phyloP scores from a whole-genome alignment of 2,888 invertebrate species.

The Epinotia ramella region DNA sequence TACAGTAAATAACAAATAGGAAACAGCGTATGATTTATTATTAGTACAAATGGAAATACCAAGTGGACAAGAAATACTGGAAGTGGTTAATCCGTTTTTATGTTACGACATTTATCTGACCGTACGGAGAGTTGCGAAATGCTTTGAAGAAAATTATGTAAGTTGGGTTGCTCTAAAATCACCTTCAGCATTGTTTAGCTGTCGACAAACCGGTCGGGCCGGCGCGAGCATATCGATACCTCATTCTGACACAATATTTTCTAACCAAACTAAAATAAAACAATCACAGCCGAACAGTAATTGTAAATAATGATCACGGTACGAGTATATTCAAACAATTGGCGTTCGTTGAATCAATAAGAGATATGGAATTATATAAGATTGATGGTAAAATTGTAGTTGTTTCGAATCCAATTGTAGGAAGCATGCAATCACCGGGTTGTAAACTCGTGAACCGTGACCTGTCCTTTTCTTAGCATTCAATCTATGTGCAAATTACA shows the following conservation, averaged over 20 bases:
- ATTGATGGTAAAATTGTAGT: conserved; percentile 58
- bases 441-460: conserved; percentile 57
- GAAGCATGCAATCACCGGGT: conserved; percentile 58
- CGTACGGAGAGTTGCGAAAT: conserved; percentile 54
- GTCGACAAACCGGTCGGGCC: conserved; percentile 56
- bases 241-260: conserved; percentile 55
- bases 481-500: conserved; percentile 58
- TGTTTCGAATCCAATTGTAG: conserved; percentile 56
- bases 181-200: conserved; percentile 60
- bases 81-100: conserved; percentile 47
- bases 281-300: conserved; percentile 62
- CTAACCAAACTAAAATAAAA: conserved; percentile 55
- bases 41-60: conserved; percentile 51
- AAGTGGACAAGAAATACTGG: conserved; percentile 51
- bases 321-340: conserved; percentile 61
- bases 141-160: conserved; percentile 64
- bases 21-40: conserved; percentile 55
- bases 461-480: conserved; percentile 70
- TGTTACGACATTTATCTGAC: conserved; percentile 51
- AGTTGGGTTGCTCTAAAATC: conserved; percentile 56
- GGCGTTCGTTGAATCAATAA: conserved; percentile 58
- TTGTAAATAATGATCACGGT: conserved; percentile 61
- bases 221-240: conserved; percentile 50
- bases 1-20: conserved; percentile 52
- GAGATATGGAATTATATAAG: conserved; percentile 63